These are phyloP conservation scores for Macaria liturata DNA, from an alignment of 2,888 invertebrate genomes.

Conservation along the genomic window DNA sequence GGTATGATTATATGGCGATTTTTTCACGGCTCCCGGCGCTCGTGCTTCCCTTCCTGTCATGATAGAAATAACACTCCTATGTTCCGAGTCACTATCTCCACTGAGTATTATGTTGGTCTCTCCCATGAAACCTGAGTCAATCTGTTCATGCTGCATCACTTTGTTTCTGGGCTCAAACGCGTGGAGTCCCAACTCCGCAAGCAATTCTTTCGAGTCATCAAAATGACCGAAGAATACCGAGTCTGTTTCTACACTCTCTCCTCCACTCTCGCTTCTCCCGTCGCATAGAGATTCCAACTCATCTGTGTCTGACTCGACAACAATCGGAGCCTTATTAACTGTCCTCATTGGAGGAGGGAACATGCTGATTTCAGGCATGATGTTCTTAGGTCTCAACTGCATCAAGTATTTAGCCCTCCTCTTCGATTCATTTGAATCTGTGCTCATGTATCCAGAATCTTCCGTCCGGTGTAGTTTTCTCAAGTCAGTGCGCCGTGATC, in stretches of 20 bases:
- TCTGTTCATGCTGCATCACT: conserved; percentile 61
- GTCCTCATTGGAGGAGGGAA: conserved; percentile 39
- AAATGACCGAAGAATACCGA: conserved; percentile 93
- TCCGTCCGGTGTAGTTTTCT: conserved; percentile 77
- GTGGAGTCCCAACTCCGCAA: conserved; percentile 63
- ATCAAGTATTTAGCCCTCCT: conserved; percentile 73
- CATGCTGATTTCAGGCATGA: conserved; percentile 50
- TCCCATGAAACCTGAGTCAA: conserved; percentile 74
- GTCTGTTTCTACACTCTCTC: conserved; percentile 93
- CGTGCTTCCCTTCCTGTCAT: conserved; percentile 67
- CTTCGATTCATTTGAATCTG: conserved; percentile 88
- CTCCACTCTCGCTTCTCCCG: conserved; percentile 93
- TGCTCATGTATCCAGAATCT: conserved; percentile 94
- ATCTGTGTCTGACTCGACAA: conserved; percentile 85
- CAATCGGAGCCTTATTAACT: conserved; percentile 51
- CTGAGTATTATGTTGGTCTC: conserved; percentile 76
- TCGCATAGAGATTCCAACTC: conserved; percentile 91
- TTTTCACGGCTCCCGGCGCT: conserved; percentile 59
- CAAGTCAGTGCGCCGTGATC: conserved; percentile 68
- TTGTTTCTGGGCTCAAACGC: conserved; percentile 56
- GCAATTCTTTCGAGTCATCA: conserved; percentile 71
- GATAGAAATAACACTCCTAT: conserved; percentile 77
- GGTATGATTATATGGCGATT: conserved; percentile 64
- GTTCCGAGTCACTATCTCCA: conserved; percentile 78
- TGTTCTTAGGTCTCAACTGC: conserved; percentile 66